Base-by-base conservation (phyloP, 2,888 invertebrate species). In the Calameuta pallipes region DNA sequence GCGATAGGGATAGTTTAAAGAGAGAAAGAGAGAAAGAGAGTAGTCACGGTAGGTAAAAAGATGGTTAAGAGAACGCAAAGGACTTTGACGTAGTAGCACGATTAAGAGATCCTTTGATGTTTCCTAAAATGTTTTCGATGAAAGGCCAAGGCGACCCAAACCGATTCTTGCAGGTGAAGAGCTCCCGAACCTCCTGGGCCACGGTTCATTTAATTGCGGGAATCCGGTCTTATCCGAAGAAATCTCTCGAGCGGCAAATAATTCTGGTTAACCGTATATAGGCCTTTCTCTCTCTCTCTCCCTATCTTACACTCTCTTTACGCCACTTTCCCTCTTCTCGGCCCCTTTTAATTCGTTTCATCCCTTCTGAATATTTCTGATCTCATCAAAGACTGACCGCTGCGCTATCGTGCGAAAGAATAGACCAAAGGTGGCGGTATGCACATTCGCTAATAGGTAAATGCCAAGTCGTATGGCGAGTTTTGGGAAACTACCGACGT, bases 101-200 rank as follows among this genome's bases (percentile, higher is more conserved):
- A 87, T 88, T 85, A 87, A 86, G 81, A 84, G 87, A 89, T 89
- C 90, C 90, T 90, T 90, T 90, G 90, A 90, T 90, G 89, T 90
- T 88, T 83, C 80, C 87, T 86, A 86, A 89, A 90, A 89, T 87
- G 89, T 86, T 87, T 84, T 74, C 85, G 88, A 83, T 90, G 88
- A 90, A 90, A 90, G 90, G 88, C 88, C 82, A 84, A 85, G 85
- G 87, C 85, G 87, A 87, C 86, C 85, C 86, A 56, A 84, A 87
- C 86, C 87, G 86, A 89, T 89, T 87, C 82, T 87, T 85, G 86
- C 89, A 89, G 90, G 90, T 90, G 89, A 88, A 87, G 84, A 84
- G 79, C 79, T 36, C 23, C 15, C 76, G 80, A 83, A 81, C 83
- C 83, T 81, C 84, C 83, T 87, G 85, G 85, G 86, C 80, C 84